Conservation (phyloP, 2,888 invertebrate genomes). For the Caenorhabditis sp. region DNA sequence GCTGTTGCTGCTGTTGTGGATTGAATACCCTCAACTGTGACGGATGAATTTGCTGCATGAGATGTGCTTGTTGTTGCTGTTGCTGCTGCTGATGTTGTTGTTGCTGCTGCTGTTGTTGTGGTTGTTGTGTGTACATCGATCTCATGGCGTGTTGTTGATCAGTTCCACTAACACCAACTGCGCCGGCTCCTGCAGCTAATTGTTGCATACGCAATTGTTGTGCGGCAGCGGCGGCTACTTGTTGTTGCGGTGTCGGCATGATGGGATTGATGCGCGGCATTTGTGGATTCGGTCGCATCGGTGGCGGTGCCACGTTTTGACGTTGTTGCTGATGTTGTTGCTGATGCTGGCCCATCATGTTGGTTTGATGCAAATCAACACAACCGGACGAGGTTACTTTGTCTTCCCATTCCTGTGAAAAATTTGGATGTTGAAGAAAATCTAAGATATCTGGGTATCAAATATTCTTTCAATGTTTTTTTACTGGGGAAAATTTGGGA, state of each 20-base stretch:
- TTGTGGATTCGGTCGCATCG: conserved; percentile 27
- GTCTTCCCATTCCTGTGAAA: conserved; percentile 63
- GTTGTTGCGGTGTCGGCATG: conserved; percentile 10
- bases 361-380: conserved; percentile 58
- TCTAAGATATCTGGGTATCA: no score
- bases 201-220: conserved; percentile 6
- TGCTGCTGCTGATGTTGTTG: background rate
- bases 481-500: no score
- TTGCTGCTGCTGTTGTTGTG: conserved; percentile 3
- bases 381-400: conserved; percentile 61
- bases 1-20: no score
- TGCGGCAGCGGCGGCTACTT: background rate
- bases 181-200: background rate
- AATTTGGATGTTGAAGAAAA: background rate
- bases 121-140: conserved; percentile 1
- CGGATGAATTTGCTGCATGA: conserved; percentile 17
- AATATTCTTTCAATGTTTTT: background rate
- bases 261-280: background rate
- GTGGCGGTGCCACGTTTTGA: conserved; percentile 13
- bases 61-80: background rate
- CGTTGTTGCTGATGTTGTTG: no score
- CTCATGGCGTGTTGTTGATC: conserved; percentile 21
- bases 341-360: conserved; percentile 1
- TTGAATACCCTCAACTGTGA: conserved; percentile 14
- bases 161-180: no score